Evolutionary conservation across 2,888 invertebrate genomes (phyloP).

Genomic region (Amorpha juglandis): DNA sequence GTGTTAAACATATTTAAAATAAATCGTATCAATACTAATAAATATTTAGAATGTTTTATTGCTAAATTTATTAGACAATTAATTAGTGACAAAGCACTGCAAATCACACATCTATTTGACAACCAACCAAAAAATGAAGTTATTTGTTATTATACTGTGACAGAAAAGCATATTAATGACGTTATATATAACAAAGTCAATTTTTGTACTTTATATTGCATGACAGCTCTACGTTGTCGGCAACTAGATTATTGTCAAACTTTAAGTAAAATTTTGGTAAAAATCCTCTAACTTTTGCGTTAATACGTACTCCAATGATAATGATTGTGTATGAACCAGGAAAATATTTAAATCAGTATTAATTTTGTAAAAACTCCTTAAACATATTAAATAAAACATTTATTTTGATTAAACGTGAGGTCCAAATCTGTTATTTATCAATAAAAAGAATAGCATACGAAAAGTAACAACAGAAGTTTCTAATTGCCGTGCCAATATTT

Average conservation of each 20-base stretch:
- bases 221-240: neutral
- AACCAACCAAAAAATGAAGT: neutral
- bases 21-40: neutral
- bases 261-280: neutral
- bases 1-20: neutral
- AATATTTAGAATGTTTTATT: constrained; percentile 12
- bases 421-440: neutral
- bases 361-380: too few relatives aligned
- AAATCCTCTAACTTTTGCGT: neutral
- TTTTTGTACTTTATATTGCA: constrained; percentile 19
- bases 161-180: neutral
- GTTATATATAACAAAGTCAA: neutral
- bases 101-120: constrained; percentile 45
- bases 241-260: constrained; percentile 1
- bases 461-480: too few relatives aligned
- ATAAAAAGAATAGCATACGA: neutral
- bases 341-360: too few relatives aligned
- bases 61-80: neutral
- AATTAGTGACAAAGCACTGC: constrained; percentile 48
- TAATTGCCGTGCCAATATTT: too few relatives aligned
- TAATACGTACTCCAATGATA: too few relatives aligned
- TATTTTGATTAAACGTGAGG: too few relatives aligned
- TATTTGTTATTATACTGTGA: neutral
- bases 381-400: too few relatives aligned
- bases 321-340: too few relatives aligned